Evolutionary conservation across 2,888 invertebrate species (phyloP), one percentile per base, ranked within the genome.

Genomic region (Fabriciana adippe): DNA sequence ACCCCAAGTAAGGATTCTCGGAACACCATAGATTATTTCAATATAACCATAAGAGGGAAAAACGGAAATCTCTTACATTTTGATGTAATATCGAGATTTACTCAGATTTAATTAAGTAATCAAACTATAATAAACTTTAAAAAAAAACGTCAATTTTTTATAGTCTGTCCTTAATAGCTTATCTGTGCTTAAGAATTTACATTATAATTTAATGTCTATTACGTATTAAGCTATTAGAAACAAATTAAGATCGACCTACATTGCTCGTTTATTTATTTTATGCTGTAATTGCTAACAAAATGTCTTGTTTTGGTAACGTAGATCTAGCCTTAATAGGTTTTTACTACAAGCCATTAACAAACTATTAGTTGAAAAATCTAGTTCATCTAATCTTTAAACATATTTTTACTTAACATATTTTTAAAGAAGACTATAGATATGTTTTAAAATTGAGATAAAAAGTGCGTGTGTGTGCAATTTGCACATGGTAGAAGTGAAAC

Each of bases 41-140:
- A 16, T 0, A 45, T 6, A 48, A 35, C 65, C 51, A 47, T 68
- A 65, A 56, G 21, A 47, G 21, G 61, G 16, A 14, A 56, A 31
- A 16, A 41, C 62, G 54, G 69, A 63, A 60, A 64, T 48, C 26
- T 18, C 54, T 35, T 31, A 55, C 60, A 55, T 69, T 64, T 64
- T 53, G 48, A 55, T 50, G 55, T 61, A 63, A 63, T 53, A 56
- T 50, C 50, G 81, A 79, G 79, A 75, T 71, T 78, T 73, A 75
- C 70, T 75, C 6, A 15, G 11, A n/a, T 18, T 56, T 45, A 47
- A 59, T 59, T 47, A 48, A 59, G 47, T 26, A 59, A 59, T 59
- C 57, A 47, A 47, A 21, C 26, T 16, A 26, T 68, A 74, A 26
- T 14, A 6, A 47, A 55, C 31, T 26, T 26, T n/a, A n/a, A 47